Base-by-base conservation (phyloP, 2,797 vertebrate genomes). In the Atherinosoma microstoma region DNA sequence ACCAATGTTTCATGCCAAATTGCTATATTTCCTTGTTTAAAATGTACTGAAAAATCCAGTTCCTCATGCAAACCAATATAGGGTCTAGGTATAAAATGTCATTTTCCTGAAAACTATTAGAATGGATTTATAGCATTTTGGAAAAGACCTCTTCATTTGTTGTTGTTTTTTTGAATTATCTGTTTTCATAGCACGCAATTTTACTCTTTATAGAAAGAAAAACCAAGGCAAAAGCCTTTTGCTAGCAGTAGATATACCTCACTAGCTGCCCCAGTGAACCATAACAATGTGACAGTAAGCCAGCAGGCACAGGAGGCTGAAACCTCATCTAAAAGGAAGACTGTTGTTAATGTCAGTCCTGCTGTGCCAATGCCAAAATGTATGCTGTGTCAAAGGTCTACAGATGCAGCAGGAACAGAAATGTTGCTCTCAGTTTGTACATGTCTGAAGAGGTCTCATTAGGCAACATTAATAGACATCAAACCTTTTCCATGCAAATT, bases 321-420 rank as follows among this genome's bases (percentile, higher is more conserved):
- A 27, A 47, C 51, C 24, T 63, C 16, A 20, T 7, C 27, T n/a
- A 57, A 57, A 63, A 56, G 36, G 16, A 22, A 56, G 30, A 9
- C 18, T 45, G 64, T 67, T 74, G 36, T 64, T 75, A 69, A 58
- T 75, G 49, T 70, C 62, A 70, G 40, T 47, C 67, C 57, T 47
- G 38, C 62, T 70, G 58, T 35, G 32, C 36, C 22, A 27, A 40
- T 56, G 22, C 15, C 32, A 60, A 35, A 40, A 32, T 10, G 24
- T 35, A 54, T 70, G 6, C 54, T 35, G n/a, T 61, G 58, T 65
- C 56, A 70, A 59, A 61, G 38, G 32, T 76, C 36, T 30, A 53
- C 22, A 58, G 66, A 18, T 0, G 51, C 30, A 63, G 45, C 34
- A 58, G 24, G 32, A 56, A 32, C 32, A 75, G 38, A 13, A 47